These are phyloP conservation scores for Antheraea pernyi DNA, from an alignment of 1,140 invertebrate species.

Conservation along the genomic window DNA sequence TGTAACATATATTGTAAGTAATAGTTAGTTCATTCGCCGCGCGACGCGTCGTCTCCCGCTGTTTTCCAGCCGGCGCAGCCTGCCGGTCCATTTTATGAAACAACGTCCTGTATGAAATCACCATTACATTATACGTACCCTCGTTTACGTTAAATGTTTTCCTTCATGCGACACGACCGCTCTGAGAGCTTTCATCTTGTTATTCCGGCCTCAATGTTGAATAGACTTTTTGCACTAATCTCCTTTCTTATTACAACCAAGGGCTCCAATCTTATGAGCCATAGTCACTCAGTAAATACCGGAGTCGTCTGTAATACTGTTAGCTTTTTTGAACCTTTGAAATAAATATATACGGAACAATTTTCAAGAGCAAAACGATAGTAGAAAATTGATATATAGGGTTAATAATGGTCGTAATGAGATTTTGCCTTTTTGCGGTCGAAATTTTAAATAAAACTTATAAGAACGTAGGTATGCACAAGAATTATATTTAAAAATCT, in stretches of 20 bases:
- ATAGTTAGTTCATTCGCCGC: neutral
- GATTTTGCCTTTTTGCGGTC: too few species aligned
- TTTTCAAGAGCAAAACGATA: too few species aligned
- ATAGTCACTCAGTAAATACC: too few species aligned
- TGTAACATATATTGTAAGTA: neutral
- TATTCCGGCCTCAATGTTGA: neutral
- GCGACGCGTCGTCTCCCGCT: neutral
- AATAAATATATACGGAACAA: too few species aligned
- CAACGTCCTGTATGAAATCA: constrained; percentile 8
- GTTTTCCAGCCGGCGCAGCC: neutral
- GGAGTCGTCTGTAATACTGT: too few species aligned
- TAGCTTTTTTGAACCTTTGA: too few species aligned
- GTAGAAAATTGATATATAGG: too few species aligned
- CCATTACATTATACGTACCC: constrained; percentile 11
- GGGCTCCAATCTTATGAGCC: neutral
- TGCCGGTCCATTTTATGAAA: constrained; percentile 9
- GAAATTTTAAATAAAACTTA: too few species aligned
- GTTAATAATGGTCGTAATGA: too few species aligned
- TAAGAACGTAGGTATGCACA: too few species aligned
- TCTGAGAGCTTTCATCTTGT: constrained; percentile 2
- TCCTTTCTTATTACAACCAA: neutral
- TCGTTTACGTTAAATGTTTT: constrained; percentile 9
- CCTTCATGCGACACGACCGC: neutral
- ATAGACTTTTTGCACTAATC: neutral
- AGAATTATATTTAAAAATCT: too few species aligned